Percentiles rank a stretch among this genome's conserved stretches.
Evolutionary conservation across 2,888 invertebrate genomes (phyloP).

Genomic region (Clivina fossor): DNA sequence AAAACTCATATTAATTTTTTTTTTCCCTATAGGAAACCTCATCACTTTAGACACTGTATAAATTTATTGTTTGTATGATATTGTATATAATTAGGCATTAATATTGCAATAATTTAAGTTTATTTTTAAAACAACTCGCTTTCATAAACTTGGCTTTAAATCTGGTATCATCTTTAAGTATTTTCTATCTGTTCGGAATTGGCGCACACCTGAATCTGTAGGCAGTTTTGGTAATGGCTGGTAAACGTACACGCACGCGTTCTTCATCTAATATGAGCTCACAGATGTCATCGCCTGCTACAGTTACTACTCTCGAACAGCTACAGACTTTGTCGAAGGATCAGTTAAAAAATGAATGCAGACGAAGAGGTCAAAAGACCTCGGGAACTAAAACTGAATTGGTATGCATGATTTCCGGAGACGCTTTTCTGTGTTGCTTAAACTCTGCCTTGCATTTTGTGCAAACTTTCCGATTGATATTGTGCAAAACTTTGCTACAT

Average conservation of each 20-base stretch:
- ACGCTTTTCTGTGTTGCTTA: too few species aligned
- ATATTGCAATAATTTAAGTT: too few species aligned
- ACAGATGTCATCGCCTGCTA: conserved; percentile 23
- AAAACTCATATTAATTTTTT: too few species aligned
- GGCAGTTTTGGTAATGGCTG: conserved; percentile 19
- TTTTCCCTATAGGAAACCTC: too few species aligned
- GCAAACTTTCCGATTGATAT: too few species aligned
- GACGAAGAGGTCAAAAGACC: conserved; percentile 68
- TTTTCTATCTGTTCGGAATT: conserved; percentile 25
- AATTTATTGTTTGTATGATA: too few species aligned
- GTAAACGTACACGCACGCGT: conserved; percentile 30
- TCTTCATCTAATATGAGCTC: conserved; percentile 29
- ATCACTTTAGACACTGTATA: too few species aligned
- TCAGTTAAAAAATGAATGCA: conserved; percentile 68
- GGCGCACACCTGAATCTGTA: conserved; percentile 10
- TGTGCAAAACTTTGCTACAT: too few species aligned
- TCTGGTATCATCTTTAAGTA: conserved; percentile 14
- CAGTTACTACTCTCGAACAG: conserved; percentile 44
- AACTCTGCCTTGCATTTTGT: too few species aligned
- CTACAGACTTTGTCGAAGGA: conserved; percentile 67
- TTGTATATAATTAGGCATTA: too few species aligned
- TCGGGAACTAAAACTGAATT: conserved; percentile 71
- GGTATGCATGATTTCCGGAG: conserved; percentile 57
- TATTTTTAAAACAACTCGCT: too few species aligned
- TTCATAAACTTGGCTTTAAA: conserved; percentile 13